These are phyloP conservation scores for Peromyscus nudipes DNA, from an alignment of 2,797 vertebrate genomes.

Conservation along the genomic window DNA sequence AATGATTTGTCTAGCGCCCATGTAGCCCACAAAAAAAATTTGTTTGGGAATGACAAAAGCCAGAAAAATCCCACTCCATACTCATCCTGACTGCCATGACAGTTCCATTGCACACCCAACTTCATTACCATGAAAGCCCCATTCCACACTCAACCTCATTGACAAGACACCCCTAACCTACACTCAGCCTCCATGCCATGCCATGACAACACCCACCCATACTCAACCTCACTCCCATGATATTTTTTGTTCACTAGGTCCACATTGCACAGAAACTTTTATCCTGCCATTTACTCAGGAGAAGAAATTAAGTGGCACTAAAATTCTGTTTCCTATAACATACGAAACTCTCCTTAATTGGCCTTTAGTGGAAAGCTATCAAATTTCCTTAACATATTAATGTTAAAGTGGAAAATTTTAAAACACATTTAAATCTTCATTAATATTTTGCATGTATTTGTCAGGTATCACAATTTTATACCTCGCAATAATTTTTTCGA, in stretches of 20 bases:
- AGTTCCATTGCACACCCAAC: not conserved
- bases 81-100: no score
- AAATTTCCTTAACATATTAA: conserved; percentile 14
- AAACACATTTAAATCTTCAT: conserved; percentile 27
- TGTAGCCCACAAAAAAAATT: not conserved
- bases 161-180: not conserved
- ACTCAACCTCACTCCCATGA: not conserved
- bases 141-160: not conserved
- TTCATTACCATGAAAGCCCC: not conserved
- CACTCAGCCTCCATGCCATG: not conserved
- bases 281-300: not conserved
- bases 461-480: not conserved
- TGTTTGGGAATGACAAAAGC: not conserved
- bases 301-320: conserved; percentile 59
- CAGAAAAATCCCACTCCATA: not conserved
- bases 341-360: conserved; percentile 39
- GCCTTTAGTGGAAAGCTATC: not conserved
- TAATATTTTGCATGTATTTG: conserved; percentile 54
- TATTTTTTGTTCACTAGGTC: not conserved
- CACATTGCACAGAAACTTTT: not conserved
- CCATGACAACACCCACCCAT: not conserved
- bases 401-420: conserved; percentile 37
- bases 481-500: not conserved
- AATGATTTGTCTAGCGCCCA: not conserved
- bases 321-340: conserved; percentile 31